A percentile compares a stretch with the other conserved stretches of the same genome.
These are phyloP conservation scores for Lithophane socia DNA, from an alignment of 2,888 invertebrate species.

Conservation along the genomic window DNA sequence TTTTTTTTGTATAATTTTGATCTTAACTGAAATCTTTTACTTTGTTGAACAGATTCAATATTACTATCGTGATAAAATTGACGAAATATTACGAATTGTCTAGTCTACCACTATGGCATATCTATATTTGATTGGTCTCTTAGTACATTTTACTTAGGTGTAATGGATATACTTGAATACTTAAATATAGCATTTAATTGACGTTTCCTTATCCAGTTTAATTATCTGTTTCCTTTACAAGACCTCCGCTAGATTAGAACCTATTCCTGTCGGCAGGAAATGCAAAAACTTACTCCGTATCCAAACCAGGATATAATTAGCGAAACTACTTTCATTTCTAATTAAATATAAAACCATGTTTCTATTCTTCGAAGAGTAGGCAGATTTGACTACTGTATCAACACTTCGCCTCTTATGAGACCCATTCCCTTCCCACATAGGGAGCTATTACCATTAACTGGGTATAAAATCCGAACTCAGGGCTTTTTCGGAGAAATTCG, in stretches of 20 bases:
- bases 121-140: neutral
- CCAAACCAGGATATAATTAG: slow-evolving; percentile 15
- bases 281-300: slow-evolving; percentile 27
- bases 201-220: slow-evolving; percentile 19
- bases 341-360: neutral
- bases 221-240: slow-evolving; percentile 34
- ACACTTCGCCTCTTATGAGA: neutral
- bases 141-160: neutral
- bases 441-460: neutral
- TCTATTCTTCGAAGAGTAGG: neutral
- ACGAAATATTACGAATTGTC: neutral
- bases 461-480: neutral
- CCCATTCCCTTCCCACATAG: neutral
- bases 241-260: slow-evolving; percentile 21
- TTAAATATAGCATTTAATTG: slow-evolving; percentile 17
- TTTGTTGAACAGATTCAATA: neutral
- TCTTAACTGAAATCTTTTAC: neutral
- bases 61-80: neutral
- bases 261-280: slow-evolving; percentile 32
- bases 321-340: slow-evolving; percentile 30
- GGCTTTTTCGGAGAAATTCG: neutral
- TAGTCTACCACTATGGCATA: neutral
- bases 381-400: neutral
- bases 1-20: neutral
- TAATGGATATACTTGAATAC: slow-evolving; percentile 5